Conservation (phyloP, 2,888 invertebrate species). For the Andrena flavipes region DNA sequence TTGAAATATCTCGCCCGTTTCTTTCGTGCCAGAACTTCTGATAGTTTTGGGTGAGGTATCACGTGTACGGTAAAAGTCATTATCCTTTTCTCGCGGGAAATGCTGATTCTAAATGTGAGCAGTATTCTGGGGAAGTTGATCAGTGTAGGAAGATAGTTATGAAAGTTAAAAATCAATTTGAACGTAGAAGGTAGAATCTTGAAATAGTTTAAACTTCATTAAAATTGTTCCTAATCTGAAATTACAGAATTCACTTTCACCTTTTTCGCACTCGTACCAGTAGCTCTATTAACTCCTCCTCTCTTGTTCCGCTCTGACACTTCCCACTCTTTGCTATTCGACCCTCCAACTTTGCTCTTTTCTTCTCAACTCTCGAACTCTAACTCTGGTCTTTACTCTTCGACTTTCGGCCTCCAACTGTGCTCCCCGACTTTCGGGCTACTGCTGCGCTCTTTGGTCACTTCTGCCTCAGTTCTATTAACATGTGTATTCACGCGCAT, state of each 20-base stretch:
- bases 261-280: not conserved
- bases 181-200: not conserved
- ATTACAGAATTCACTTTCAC: conserved; percentile 1
- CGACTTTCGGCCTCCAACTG: not conserved
- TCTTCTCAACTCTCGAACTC: not conserved
- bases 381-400: not conserved
- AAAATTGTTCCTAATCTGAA: not conserved
- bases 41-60: not conserved
- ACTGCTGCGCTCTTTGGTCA: not conserved
- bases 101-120: not conserved
- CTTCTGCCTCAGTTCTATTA: not conserved
- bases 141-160: no score
- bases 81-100: not conserved
- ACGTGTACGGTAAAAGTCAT: not conserved
- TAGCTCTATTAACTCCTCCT: not conserved
- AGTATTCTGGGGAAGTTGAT: no score
- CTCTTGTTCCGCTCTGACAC: not conserved
- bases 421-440: not conserved
- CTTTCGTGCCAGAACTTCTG: not conserved
- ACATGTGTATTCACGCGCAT: not conserved
- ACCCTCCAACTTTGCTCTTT: not conserved
- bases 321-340: conserved; percentile 8
- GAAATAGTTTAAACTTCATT: not conserved
- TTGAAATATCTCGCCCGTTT: conserved; percentile 32
- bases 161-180: not conserved